These are phyloP conservation scores for Orchesella flavescens DNA, from an alignment of 2,888 invertebrate species.

Conservation along the genomic window DNA sequence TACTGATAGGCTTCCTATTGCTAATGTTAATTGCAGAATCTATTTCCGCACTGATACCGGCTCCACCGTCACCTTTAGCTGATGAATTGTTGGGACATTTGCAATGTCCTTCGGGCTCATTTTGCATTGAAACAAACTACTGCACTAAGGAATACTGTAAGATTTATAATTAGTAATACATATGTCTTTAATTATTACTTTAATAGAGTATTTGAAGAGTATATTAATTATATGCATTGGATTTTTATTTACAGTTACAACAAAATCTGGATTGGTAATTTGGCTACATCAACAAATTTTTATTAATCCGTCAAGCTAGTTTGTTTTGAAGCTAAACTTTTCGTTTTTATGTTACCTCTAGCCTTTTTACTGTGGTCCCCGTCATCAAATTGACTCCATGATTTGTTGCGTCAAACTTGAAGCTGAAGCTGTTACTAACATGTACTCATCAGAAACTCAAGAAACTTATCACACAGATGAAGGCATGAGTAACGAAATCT, in stretches of 20 bases:
- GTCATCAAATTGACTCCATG: slow-evolving; percentile 50
- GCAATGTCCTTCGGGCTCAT: slow-evolving; percentile 30
- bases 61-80: not conserved
- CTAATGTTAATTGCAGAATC: not conserved
- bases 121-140: slow-evolving; percentile 31
- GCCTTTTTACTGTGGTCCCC: slow-evolving; percentile 63
- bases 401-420: slow-evolving; percentile 46
- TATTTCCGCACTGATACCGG: not conserved
- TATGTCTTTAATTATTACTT: too few relatives aligned
- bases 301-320: not conserved
- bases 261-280: slow-evolving; percentile 42
- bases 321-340: not conserved
- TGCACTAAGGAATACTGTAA: slow-evolving; percentile 46
- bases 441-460: not conserved
- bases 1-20: not conserved
- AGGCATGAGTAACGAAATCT: not conserved
- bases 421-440: not conserved
- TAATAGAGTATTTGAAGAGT: too few relatives aligned
- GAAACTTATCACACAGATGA: too few relatives aligned
- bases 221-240: too few relatives aligned
- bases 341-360: not conserved
- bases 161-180: too few relatives aligned
- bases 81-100: slow-evolving; percentile 43
- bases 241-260: slow-evolving; percentile 39
- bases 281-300: not conserved